These are phyloP conservation scores for Neopipo cinnamomea DNA, from an alignment of 2,113 vertebrate genomes.

Conservation along the genomic window DNA sequence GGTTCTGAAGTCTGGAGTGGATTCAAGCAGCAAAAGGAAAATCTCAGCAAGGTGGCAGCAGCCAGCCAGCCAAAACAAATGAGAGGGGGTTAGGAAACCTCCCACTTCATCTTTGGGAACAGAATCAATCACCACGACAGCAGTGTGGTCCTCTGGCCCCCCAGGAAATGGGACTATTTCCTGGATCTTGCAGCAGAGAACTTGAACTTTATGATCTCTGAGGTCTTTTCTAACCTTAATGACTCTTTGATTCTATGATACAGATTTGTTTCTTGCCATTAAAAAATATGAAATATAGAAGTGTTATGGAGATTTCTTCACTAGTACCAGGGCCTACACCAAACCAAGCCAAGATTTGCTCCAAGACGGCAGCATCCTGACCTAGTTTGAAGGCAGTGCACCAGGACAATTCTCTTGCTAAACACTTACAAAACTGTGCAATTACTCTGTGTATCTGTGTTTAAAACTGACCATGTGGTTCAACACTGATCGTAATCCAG, in stretches of 20 bases:
- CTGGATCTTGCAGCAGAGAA: background rate
- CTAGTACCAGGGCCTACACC: background rate
- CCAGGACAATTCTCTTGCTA: background rate
- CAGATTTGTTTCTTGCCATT: background rate
- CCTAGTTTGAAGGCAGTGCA: background rate
- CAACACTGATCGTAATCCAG: background rate
- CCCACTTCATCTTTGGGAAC: background rate
- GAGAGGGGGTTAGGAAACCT: background rate
- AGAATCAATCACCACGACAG: background rate
- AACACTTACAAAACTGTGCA: background rate
- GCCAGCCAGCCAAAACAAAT: conserved; percentile 24
- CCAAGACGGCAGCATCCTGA: background rate
- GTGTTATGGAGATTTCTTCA: background rate
- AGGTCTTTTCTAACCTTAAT: background rate
- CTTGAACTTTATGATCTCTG: background rate
- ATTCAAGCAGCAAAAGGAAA: background rate
- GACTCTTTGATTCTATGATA: background rate
- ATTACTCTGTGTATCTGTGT: background rate
- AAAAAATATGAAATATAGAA: background rate
- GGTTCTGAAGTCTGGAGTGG: background rate
- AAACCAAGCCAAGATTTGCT: background rate
- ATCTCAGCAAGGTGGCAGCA: conserved; percentile 62
- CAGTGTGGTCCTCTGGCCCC: background rate
- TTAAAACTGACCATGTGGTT: background rate
- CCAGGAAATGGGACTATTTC: background rate